Base-by-base conservation (phyloP, 2,797 vertebrate species). In the Rallus crepitans region DNA sequence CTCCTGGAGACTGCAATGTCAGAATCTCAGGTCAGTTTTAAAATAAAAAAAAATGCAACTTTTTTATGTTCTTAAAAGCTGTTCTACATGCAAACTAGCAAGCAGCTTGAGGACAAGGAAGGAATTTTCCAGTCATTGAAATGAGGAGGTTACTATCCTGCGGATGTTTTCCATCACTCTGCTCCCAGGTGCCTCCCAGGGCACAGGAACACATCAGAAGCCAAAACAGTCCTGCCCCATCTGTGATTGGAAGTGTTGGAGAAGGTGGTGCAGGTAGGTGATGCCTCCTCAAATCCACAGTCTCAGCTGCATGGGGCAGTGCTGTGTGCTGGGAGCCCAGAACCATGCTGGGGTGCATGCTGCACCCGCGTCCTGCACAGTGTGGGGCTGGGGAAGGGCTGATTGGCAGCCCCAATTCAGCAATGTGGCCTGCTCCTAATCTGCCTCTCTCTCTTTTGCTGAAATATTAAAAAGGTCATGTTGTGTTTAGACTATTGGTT, bases 321-420 rank as follows among this genome's bases (percentile, higher is more conserved):
- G 33, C 17, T 21, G 23, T 14, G 17, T 30, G 15, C 68, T 50
- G 27, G 23, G 27, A 56, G 4, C 23, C 13, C 28, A 24, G 27
- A 3, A 4, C 15, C 2, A 16, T 11, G 17, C 12, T 31, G 14
- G 0, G 0, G 27, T 19, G 3, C 0, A 0, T 6, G 4, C 12
- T 55, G 27, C 15, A 5, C 24, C 15, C 5, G 5, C 1, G 11
- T 2, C n/a, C n/a, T 21, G 15, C 0, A 0, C 12, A 15, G 7
- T 27, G 17, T 0, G 2, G 20, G 33, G 30, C 15, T 23, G n/a
- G 20, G 27, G 61, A 61, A 52, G 35, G 30, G 37, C 35, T 42
- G 24, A 11, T 8, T 42, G 42, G 48, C 33, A 86, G 57, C 52
- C 21, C 28, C 19, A 20, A 9, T 11, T 35, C 60, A 50, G 45